These are phyloP conservation scores for Dasysyrphus tricinctus DNA, from an alignment of 2,888 invertebrate species.

Conservation along the genomic window DNA sequence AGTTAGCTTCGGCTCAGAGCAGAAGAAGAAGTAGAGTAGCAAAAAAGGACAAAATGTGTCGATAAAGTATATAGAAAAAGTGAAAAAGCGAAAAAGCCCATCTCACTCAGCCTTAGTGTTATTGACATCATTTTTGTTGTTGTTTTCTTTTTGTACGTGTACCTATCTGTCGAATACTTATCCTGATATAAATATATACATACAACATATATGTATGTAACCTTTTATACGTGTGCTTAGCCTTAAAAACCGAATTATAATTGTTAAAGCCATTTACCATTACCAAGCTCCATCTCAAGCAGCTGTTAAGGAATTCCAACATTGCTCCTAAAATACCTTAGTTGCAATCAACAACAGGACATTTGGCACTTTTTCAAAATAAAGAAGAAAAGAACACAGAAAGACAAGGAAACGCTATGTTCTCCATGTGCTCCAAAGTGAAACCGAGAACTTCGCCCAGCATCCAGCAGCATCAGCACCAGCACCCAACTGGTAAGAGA, in stretches of 20 bases:
- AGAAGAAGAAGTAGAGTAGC: conserved; percentile 1
- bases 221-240: conserved; percentile 51
- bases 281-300: conserved; percentile 33
- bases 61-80: conserved; percentile 43
- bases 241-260: conserved; percentile 27
- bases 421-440: conserved; percentile 83
- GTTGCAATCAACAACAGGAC: conserved; percentile 40
- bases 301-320: conserved; percentile 58
- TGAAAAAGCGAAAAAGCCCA: conserved; percentile 49
- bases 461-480: conserved; percentile 77
- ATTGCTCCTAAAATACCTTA: background rate
- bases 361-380: conserved; percentile 22
- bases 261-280: conserved; percentile 43
- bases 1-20: background rate
- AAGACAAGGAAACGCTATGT: conserved; percentile 78
- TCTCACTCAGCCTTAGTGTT: conserved; percentile 59
- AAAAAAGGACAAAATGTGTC: conserved; percentile 43
- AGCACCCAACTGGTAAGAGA: conserved; percentile 81
- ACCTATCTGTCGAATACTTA: conserved; percentile 27
- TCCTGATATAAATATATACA: conserved; percentile 2
- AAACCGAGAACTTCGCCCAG: conserved; percentile 80
- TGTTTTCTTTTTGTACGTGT: conserved; percentile 51
- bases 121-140: conserved; percentile 60
- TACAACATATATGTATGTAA: conserved; percentile 11
- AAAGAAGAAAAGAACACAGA: conserved; percentile 43